Conservation (phyloP, 2,888 invertebrate species). For the Tenthredo scrophulariae region DNA sequence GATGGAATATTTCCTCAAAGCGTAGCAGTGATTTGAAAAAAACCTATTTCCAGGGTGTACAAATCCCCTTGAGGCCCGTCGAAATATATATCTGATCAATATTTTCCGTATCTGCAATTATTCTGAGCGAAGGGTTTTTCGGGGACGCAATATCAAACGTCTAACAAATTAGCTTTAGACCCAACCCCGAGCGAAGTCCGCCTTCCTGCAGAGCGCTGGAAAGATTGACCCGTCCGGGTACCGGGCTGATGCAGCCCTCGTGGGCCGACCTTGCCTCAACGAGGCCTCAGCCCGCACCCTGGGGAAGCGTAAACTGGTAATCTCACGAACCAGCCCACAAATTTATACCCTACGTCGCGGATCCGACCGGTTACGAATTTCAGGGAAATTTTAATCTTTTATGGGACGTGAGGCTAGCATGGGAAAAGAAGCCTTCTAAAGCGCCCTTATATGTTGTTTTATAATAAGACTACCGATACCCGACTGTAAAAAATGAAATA, state of each 20-base stretch:
- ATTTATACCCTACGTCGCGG: slow-evolving; percentile 30
- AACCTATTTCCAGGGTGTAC: too few relatives aligned
- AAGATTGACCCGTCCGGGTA: slow-evolving; percentile 46
- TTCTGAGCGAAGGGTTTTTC: not conserved
- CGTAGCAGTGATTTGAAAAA: too few relatives aligned
- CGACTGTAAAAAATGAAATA: not conserved
- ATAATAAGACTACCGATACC: not conserved
- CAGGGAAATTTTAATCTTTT: slow-evolving; percentile 32
- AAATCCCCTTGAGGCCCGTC: not conserved
- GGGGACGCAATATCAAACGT: slow-evolving; percentile 26
- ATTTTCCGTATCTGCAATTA: not conserved
- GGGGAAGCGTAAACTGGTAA: slow-evolving; percentile 53
- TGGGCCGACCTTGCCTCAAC: slow-evolving; percentile 1
- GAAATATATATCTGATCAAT: slow-evolving; percentile 1
- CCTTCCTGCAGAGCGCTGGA: slow-evolving; percentile 31
- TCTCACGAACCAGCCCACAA: slow-evolving; percentile 42
- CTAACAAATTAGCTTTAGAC: slow-evolving; percentile 31
- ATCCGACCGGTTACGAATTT: slow-evolving; percentile 28
- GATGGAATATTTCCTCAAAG: too few relatives aligned
- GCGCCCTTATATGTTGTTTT: not conserved
- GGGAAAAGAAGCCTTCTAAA: not conserved
- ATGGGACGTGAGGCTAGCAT: not conserved
- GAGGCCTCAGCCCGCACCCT: slow-evolving; percentile 30
- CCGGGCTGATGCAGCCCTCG: slow-evolving; percentile 38
- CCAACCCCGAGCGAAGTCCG: slow-evolving; percentile 9